These are phyloP conservation scores for Rotaria sp. DNA, from an alignment of 2,888 invertebrate genomes.

Conservation along the genomic window DNA sequence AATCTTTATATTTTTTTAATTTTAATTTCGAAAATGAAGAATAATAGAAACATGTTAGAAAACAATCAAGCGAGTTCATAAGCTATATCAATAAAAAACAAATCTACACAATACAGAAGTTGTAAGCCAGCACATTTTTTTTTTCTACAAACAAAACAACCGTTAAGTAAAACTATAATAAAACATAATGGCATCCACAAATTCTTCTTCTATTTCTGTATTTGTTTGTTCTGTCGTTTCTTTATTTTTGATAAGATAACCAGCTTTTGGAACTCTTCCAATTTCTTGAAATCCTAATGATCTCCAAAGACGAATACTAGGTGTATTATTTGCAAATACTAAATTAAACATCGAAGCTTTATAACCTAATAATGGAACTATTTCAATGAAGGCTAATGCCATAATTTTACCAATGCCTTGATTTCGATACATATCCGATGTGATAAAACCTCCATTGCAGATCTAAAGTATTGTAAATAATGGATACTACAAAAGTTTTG, in stretches of 20 bases:
- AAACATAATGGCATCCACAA: neutral
- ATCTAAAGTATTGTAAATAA: slow-evolving; percentile 33
- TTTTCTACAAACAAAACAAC: no score
- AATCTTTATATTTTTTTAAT: no score
- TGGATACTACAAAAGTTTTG: no score
- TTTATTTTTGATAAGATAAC: slow-evolving; percentile 27
- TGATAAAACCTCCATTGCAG: slow-evolving; percentile 45
- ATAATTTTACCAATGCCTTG: slow-evolving; percentile 43
- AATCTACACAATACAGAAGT: neutral
- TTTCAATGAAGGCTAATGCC: slow-evolving; percentile 43
- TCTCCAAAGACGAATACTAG: slow-evolving; percentile 43
- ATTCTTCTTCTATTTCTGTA: neutral
- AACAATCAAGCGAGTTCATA: no score
- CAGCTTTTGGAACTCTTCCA: slow-evolving; percentile 45
- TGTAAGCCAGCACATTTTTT: neutral
- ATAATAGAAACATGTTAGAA: no score
- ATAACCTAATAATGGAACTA: slow-evolving; percentile 45
- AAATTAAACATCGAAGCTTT: slow-evolving; percentile 45
- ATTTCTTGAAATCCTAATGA: slow-evolving; percentile 44
- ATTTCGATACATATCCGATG: slow-evolving; percentile 42
- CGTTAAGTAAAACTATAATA: neutral
- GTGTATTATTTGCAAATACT: slow-evolving; percentile 44
- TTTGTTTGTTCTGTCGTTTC: neutral
- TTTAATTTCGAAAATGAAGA: no score
- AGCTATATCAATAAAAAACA: no score